phyloP scores from a whole-genome alignment of 2,888 invertebrate species.

The Zygothrica quintamaculata region DNA sequence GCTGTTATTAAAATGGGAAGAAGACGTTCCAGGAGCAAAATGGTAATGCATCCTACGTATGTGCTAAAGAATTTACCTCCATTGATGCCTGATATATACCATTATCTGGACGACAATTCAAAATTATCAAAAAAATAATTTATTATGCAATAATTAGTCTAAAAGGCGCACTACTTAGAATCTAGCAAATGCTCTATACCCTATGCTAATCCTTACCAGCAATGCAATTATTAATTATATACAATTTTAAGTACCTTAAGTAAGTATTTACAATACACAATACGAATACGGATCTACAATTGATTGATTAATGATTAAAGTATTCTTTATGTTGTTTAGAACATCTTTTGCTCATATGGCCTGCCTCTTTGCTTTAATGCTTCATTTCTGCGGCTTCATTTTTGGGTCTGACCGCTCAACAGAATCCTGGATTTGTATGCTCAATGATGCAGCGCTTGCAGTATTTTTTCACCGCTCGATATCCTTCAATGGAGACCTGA shows the following conservation, averaged over 20 bases:
- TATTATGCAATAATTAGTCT: constrained; percentile 74
- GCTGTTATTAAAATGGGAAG: constrained; percentile 21
- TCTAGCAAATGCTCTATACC: constrained; percentile 56
- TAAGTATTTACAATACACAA: constrained; percentile 52
- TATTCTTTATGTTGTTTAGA: constrained; percentile 40
- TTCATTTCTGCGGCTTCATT: background rate
- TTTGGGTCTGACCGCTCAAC: constrained; percentile 84
- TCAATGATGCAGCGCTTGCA: constrained; percentile 97
- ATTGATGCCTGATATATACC: constrained; percentile 22
- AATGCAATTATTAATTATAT: constrained; percentile 35
- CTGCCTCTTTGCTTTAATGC: constrained; percentile 71
- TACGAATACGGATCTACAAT: constrained; percentile 7
- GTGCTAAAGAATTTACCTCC: constrained; percentile 29
- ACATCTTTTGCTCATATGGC: constrained; percentile 69
- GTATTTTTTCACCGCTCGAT: constrained; percentile 95
- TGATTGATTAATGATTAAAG: constrained; percentile 13
- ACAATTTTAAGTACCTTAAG: constrained; percentile 27
- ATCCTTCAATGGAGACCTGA: constrained; percentile 94
- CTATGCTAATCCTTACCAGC: constrained; percentile 45
- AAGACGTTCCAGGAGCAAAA: background rate
- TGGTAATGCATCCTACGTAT: constrained; percentile 16
- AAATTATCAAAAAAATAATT: constrained; percentile 61
- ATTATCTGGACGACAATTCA: constrained; percentile 8
- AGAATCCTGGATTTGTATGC: constrained; percentile 97
- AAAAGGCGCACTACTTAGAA: constrained; percentile 60